A percentile compares a stretch with the other conserved stretches of the same genome.
Evolutionary conservation across 2,797 vertebrate genomes (phyloP).

Genomic region (Melanogrammus aeglefinus): DNA sequence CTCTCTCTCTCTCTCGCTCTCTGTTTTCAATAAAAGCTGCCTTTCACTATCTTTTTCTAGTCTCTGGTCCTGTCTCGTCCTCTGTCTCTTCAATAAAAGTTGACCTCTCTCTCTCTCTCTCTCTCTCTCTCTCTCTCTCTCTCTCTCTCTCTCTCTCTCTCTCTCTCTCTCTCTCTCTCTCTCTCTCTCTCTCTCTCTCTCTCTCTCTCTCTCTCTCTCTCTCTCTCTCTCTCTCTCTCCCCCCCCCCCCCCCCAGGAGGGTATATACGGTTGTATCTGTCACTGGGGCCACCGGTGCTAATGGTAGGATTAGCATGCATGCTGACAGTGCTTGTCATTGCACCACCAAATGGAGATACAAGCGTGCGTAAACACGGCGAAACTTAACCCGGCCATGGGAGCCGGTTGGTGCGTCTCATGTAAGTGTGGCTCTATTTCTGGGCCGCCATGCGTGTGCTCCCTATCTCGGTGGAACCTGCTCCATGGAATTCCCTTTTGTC

Average conservation of each 20-base stretch:
- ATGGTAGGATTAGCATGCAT: slow-evolving; percentile 69
- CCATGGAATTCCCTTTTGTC: background rate
- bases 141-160: background rate
- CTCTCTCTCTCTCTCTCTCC: background rate
- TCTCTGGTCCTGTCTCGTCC: background rate
- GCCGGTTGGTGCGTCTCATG: slow-evolving; percentile 36
- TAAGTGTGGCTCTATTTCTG: slow-evolving; percentile 17
- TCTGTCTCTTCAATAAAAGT: background rate
- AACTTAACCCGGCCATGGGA: slow-evolving; percentile 20
- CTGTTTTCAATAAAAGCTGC: background rate
- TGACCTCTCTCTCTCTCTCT: background rate
- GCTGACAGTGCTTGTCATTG: slow-evolving; percentile 68
- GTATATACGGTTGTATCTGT: slow-evolving; percentile 47
- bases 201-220: background rate
- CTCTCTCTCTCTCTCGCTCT: no score
- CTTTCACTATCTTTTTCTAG: background rate
- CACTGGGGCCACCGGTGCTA: slow-evolving; percentile 58
- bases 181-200: background rate
- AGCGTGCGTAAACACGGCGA: slow-evolving; percentile 28
- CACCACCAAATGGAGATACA: slow-evolving; percentile 59
- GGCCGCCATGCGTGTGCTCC: slow-evolving; percentile 16
- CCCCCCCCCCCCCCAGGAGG: slow-evolving; percentile 25
- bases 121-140: background rate
- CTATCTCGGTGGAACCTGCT: slow-evolving; percentile 31
- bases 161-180: background rate